phyloP scores from a whole-genome alignment of 2,888 invertebrate species.

The Formica aserva region DNA sequence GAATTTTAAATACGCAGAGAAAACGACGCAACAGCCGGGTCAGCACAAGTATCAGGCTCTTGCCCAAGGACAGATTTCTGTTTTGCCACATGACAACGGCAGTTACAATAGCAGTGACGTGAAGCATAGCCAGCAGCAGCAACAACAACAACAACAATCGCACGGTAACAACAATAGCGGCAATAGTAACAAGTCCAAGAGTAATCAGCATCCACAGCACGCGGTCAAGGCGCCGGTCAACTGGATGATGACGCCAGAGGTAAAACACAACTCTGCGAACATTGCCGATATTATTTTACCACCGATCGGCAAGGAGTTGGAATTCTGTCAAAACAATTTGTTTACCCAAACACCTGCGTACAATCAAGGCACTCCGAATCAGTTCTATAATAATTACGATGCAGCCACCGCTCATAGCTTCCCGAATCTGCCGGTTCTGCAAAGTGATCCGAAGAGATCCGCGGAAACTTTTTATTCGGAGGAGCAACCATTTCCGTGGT shows the following conservation, averaged over 20 bases:
- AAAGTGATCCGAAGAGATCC: constrained; percentile 80
- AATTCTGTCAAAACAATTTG: constrained; percentile 84
- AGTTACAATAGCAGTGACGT: constrained; percentile 69
- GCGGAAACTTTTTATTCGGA: constrained; percentile 81
- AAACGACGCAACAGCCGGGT: constrained; percentile 75
- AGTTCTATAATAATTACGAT: constrained; percentile 85
- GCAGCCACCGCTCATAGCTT: constrained; percentile 80
- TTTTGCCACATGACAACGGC: constrained; percentile 77
- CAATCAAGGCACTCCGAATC: constrained; percentile 82
- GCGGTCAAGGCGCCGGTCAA: constrained; percentile 87
- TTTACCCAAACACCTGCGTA: constrained; percentile 82
- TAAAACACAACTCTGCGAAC: constrained; percentile 83
- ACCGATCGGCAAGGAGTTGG: constrained; percentile 85
- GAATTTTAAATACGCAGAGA: constrained; percentile 82
- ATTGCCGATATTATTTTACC: constrained; percentile 86
- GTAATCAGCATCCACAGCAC: constrained; percentile 81
- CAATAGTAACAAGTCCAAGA: constrained; percentile 70
- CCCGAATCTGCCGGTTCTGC: constrained; percentile 81
- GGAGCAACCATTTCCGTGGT: constrained; percentile 88
- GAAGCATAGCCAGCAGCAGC: constrained; percentile 73
- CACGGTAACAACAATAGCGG: constrained; percentile 69
- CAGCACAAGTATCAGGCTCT: constrained; percentile 82
- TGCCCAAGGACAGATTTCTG: constrained; percentile 75
- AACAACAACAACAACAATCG: constrained; percentile 76
- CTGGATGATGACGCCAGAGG: constrained; percentile 89